Evolutionary conservation across 2,888 invertebrate genomes (phyloP), one percentile per base, ranked within the genome.

Genomic region (Chelonus formosanus): DNA sequence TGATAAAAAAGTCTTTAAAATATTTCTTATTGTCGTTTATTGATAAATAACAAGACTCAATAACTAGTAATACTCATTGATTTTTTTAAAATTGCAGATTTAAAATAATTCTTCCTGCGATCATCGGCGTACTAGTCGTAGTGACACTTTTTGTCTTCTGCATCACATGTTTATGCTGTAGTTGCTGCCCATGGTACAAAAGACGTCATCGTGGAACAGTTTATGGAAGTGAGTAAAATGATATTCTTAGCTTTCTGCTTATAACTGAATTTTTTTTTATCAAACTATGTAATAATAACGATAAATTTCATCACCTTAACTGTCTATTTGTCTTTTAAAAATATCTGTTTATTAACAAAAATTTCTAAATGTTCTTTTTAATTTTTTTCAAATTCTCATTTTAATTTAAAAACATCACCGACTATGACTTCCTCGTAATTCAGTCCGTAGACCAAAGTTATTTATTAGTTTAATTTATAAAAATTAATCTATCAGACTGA

Each of bases 111-210:
- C n/a, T 76, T 20, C 65, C 73, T 1, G 52, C 70, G 3, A 52
- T 73, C 20, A 67, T 76, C 6, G 65, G 53, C 0, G 65, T 71
- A 3, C 62, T 63, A 4, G 48, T 76, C 2, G 57, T 76, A 4
- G 53, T 77, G 3, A 57, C 68, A 4, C 0, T 79, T 10, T 66
- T 79, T 53, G 61, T 75, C 0, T 74, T 69, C 63, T 80, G 80
- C 53, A 64, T 82, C 61, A 77, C 75, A 3, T 83, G 83, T 61
- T 70, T 81, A 36, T 82, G 80, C 76, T 83, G 83, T 65, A 75
- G 74, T 32, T 83, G 79, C 63, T 83, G 83, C 32, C 79, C 81
- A 3, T 80, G 80, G 75, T 81, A 83, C 69, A 78, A 76, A 43
- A 74, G 80, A 62, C 79, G 82, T 65, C 78, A 81, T 35, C 76